These are phyloP conservation scores for Nyctibius grandis DNA, from an alignment of 2,797 vertebrate genomes.

Conservation along the genomic window DNA sequence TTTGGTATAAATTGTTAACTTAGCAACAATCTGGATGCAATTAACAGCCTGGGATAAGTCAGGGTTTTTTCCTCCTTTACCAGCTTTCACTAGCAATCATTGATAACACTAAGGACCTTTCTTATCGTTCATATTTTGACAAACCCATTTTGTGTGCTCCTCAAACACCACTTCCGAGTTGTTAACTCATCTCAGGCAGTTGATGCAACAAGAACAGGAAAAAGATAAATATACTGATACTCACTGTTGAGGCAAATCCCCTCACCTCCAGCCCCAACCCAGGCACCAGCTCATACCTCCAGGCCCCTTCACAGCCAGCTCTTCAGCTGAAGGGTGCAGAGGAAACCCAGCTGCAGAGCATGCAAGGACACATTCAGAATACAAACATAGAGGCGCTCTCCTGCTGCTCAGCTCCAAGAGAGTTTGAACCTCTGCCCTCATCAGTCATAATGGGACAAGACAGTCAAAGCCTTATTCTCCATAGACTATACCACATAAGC, in stretches of 20 bases:
- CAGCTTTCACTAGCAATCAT: neutral
- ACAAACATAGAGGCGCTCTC: neutral
- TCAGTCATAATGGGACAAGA: rapidly evolving
- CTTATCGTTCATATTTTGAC: neutral
- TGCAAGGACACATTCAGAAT: neutral
- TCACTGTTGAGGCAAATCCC: neutral
- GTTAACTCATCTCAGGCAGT: neutral
- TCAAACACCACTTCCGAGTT: neutral
- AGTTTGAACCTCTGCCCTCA: neutral
- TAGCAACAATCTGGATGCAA: neutral
- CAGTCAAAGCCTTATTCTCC: neutral
- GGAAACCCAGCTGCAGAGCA: neutral
- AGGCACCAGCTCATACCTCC: neutral
- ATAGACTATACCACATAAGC: neutral
- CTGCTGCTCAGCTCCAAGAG: neutral
- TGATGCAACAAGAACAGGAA: neutral
- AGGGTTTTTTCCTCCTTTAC: neutral
- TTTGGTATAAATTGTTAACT: neutral
- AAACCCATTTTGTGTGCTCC: neutral
- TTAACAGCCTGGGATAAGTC: neutral
- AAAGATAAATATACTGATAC: neutral
- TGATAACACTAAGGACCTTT: neutral
- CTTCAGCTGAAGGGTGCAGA: neutral
- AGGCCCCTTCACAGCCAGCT: rapidly evolving
- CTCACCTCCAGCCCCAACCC: neutral